Evolutionary conservation across 2,113 vertebrate species (phyloP), one percentile per base, ranked within the genome.

Genomic region (Brachyistius frenatus): DNA sequence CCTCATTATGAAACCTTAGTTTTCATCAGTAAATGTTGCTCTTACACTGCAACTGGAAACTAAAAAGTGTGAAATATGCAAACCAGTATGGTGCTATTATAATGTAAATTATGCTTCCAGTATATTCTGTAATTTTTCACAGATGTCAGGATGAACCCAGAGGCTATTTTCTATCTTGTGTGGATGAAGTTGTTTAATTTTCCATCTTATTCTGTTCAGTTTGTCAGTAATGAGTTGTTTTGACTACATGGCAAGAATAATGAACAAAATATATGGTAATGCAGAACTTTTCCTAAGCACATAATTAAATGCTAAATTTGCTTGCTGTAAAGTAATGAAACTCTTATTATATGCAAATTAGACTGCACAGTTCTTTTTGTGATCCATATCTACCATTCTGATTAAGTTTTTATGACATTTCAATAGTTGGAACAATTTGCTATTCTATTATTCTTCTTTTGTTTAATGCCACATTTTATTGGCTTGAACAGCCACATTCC

Each of bases 291-390:
- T 63, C 67, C 52, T 6, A 16, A 32, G 36, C 15, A n/a, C 13
- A 61, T 61, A 49, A 77, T 69, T 36, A 57, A 66, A 70, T 5
- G 31, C 41, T 47, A 31, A 47, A 68, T 73, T 44, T 68, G 62
- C 44, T 50, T 16, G 39, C 46, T 63, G 73, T 80, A 65, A 76
- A 66, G 33, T 32, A 52, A 71, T 71, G 14, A 44, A 71, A 70
- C 31, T 73, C 37, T 57, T 69, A 54, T 60, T 54, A 41, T 57
- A 72, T 80, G 60, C 30, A 73, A 66, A 80, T 55, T 41, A 68
- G 47, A 58, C n/a, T 1, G 32, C 2, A 33, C 23, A 49, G 32
- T 16, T 69, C 37, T n/a, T 53, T 63, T 52, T 37, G 33, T 37
- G n/a, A 60, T 30, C 41, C 30, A 11, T 46, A 62, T 47, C 63